These are phyloP conservation scores for Pangasius mekongensis DNA, from an alignment of 2,797 vertebrate genomes.

Conservation along the genomic window DNA sequence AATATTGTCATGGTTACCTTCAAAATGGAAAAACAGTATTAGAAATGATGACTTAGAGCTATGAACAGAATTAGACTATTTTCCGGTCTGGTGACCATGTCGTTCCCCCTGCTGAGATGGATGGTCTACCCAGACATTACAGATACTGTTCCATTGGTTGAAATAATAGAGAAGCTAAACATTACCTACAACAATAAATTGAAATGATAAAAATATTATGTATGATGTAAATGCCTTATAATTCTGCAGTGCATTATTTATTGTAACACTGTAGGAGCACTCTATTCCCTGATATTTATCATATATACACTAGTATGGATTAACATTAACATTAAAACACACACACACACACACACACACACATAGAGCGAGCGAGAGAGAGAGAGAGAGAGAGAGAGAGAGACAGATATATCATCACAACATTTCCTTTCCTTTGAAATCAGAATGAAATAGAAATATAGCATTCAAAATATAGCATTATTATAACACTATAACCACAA, in stretches of 20 bases:
- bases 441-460: background rate
- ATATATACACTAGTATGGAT: too few relatives aligned
- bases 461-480: too few relatives aligned
- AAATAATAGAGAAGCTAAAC: background rate
- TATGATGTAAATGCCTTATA: background rate
- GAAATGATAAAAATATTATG: too few relatives aligned
- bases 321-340: too few relatives aligned
- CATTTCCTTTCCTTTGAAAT: background rate
- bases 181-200: background rate
- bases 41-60: constrained; percentile 11
- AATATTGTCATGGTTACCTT: background rate
- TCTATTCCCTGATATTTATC: background rate
- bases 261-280: background rate
- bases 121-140: background rate
- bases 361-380: too few relatives aligned
- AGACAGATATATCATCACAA: too few relatives aligned
- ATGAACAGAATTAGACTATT: constrained; percentile 26
- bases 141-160: background rate
- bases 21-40: background rate
- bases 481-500: background rate
- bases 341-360: too few relatives aligned
- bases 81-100: constrained; percentile 19
- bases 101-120: background rate
- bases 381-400: too few relatives aligned
- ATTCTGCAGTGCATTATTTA: background rate